Evolutionary conservation across 2,797 vertebrate genomes (phyloP), one percentile per base, ranked within the genome.

Genomic region (Apogon talboti): DNA sequence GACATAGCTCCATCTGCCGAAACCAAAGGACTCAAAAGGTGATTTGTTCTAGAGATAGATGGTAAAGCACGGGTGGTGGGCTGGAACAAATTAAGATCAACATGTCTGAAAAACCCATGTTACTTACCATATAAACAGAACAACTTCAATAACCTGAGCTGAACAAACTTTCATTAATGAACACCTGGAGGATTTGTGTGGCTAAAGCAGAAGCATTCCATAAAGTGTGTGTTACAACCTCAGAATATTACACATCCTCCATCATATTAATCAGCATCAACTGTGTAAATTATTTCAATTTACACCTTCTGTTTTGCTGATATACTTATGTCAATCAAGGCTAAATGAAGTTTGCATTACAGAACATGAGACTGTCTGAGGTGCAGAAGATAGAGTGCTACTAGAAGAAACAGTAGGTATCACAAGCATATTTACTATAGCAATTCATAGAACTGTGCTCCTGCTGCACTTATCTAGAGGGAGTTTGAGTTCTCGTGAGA

Each of bases 231-330:
- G 74, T 47, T 38, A 72, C 11, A 14, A 33, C 11, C 16, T 54
- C 35, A 62, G 42, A 47, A 66, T 51, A 53, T 45, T 11, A 59
- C 56, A 66, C 28, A 65, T 58, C 52, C 11, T 13, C 21, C 40
- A 11, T 55, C 9, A 43, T 42, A 42, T 62, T 47, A 61, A 66
- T 75, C 53, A 55, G 53, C 40, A 57, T 55, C 41, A 83, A 76
- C 10, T 43, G 33, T 73, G 47, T 53, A 46, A 57, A 66, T 35
- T 43, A 16, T 11, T 51, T 30, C 15, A 28, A 79, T 48, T 47
- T 49, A 19, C 70, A 72, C 61, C 49, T 56, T 59, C 45, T 79
- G 83, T 84, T 76, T 68, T 72, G 52, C 35, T 71, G 69, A 73
- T 41, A 85, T 58, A n/a, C 50, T 63, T 7, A 67, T 58, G 65